A percentile compares a stretch with the other conserved stretches of the same genome.
Evolutionary conservation across 2,113 vertebrate species (phyloP).

Genomic region (Cynoglossus semilaevis): DNA sequence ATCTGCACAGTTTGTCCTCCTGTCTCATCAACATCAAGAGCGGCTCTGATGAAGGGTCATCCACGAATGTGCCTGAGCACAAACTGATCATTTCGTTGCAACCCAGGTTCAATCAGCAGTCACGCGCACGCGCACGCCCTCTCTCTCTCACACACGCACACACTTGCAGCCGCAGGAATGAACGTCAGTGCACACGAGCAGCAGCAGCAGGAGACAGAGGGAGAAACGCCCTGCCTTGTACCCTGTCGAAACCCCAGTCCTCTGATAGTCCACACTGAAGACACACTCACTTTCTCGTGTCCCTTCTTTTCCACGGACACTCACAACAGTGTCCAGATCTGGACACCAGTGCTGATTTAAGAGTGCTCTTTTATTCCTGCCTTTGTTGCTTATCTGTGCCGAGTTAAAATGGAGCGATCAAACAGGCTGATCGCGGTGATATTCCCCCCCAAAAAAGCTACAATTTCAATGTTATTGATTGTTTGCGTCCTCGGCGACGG

Average conservation of each 20-base stretch:
- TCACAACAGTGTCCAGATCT: slow-evolving; percentile 31
- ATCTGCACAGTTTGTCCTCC: slow-evolving; percentile 18
- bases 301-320: slow-evolving; percentile 18
- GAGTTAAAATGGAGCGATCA: slow-evolving; percentile 26
- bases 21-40: slow-evolving; percentile 28
- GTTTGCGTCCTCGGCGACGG: slow-evolving; percentile 18
- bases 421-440: slow-evolving; percentile 15
- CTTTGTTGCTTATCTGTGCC: slow-evolving; percentile 51
- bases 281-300: background rate
- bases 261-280: slow-evolving; percentile 17
- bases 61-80: slow-evolving; percentile 17
- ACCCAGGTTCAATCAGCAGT: slow-evolving; percentile 4
- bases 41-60: slow-evolving; percentile 28
- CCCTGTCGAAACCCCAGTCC: slow-evolving; percentile 57
- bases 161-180: slow-evolving; percentile 13
- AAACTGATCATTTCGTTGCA: slow-evolving; percentile 35
- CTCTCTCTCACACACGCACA: background rate
- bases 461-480: slow-evolving; percentile 9
- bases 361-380: background rate
- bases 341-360: slow-evolving; percentile 27
- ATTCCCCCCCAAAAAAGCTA: background rate
- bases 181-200: slow-evolving; percentile 7
- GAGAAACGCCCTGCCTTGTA: slow-evolving; percentile 80
- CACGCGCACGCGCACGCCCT: background rate
- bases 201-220: slow-evolving; percentile 53